Percentiles rank a stretch among this genome's conserved stretches.
These are phyloP conservation scores for Neodiprion virginianus DNA, from an alignment of 1,140 invertebrate species.

Conservation along the genomic window DNA sequence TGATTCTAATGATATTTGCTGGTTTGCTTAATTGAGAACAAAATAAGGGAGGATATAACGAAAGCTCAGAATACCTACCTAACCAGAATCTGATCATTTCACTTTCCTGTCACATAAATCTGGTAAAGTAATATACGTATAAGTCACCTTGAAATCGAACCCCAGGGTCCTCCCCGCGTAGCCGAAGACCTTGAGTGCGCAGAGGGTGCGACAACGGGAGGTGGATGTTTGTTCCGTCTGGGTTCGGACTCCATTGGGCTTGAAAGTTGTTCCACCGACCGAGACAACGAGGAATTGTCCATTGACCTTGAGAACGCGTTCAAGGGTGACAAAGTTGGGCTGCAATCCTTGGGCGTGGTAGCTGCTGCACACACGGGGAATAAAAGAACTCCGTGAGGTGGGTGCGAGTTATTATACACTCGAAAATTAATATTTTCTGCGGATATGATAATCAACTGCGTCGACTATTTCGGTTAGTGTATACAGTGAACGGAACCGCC, in stretches of 20 bases:
- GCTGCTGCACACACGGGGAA: constrained; percentile 60
- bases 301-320: constrained; percentile 81
- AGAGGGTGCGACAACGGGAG: constrained; percentile 50
- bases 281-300: constrained; percentile 74
- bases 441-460: not conserved
- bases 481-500: not conserved
- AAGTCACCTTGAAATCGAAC: constrained; percentile 58
- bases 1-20: too few species aligned
- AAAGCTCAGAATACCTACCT: too few species aligned
- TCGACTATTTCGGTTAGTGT: not conserved
- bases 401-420: not conserved
- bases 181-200: constrained; percentile 59
- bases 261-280: constrained; percentile 79
- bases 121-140: too few species aligned
- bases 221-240: constrained; percentile 52
- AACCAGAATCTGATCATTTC: too few species aligned
- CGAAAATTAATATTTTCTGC: not conserved
- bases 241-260: constrained; percentile 69
- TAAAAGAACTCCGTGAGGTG: not conserved
- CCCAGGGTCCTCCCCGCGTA: constrained; percentile 62
- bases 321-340: constrained; percentile 79
- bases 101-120: too few species aligned
- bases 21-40: too few species aligned
- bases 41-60: too few species aligned
- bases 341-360: constrained; percentile 83